Percentiles rank a stretch among this genome's conserved stretches.
Conservation (phyloP, 2,888 invertebrate genomes). For the Pycnomerus fuliginosus region DNA sequence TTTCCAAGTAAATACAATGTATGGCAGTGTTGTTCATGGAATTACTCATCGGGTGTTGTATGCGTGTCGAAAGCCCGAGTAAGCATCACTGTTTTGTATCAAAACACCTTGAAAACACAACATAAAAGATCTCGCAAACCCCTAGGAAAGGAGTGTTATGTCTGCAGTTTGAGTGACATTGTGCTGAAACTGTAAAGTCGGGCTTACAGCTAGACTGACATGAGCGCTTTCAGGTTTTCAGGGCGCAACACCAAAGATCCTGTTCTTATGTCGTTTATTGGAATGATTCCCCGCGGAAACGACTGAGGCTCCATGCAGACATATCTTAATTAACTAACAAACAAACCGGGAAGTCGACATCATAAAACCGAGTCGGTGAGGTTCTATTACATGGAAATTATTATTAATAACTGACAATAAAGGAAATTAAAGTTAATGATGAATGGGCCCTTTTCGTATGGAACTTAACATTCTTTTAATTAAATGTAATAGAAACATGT, state of each 20-base stretch:
- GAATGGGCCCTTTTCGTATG: conserved; percentile 13
- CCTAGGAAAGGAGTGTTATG: neutral
- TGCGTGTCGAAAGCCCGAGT: too few relatives aligned
- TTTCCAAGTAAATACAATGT: too few relatives aligned
- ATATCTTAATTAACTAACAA: conserved; percentile 21
- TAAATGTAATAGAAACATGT: conserved; percentile 41
- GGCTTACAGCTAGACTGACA: neutral
- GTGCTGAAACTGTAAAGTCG: conserved; percentile 6
- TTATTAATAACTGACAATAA: conserved; percentile 19
- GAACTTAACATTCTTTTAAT: conserved; percentile 38
- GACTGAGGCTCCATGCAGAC: conserved; percentile 12
- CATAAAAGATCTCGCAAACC: conserved; percentile 2
- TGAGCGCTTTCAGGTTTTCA: conserved; percentile 6
- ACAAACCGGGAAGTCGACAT: conserved; percentile 23
- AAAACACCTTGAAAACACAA: conserved; percentile 11
- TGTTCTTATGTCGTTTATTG: conserved; percentile 1
- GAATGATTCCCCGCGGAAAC: conserved; percentile 1
- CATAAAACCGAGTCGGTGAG: conserved; percentile 11
- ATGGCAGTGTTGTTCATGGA: too few relatives aligned
- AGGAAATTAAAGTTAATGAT: conserved; percentile 17
- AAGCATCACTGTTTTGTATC: conserved; percentile 10
- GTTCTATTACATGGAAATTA: conserved; percentile 17
- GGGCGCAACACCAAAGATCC: conserved; percentile 7
- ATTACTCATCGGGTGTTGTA: too few relatives aligned
- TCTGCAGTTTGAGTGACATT: conserved; percentile 11